Conservation (phyloP, 2,113 vertebrate species). For the Glaucidium brasilianum region DNA sequence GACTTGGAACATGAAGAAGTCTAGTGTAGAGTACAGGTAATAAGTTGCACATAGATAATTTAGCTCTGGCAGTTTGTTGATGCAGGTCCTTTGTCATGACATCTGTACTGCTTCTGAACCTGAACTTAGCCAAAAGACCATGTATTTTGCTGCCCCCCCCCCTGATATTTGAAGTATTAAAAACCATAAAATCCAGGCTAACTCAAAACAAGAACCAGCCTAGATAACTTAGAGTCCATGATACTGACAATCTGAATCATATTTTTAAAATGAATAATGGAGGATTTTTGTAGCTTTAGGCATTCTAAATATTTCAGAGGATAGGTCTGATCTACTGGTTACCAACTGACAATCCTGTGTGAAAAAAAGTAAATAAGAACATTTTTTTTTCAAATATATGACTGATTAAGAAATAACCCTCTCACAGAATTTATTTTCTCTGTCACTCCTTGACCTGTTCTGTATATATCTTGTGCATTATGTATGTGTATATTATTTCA, state of each 20-base stretch:
- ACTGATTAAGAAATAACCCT: not conserved
- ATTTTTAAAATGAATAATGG: not conserved
- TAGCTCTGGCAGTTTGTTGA: accelerated
- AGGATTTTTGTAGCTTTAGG: not conserved
- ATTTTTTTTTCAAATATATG: not conserved
- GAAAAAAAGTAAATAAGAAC: not conserved
- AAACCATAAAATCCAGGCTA: not conserved
- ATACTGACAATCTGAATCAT: not conserved
- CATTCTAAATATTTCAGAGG: not conserved
- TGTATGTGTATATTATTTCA: not conserved
- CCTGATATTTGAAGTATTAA: not conserved
- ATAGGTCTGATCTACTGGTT: not conserved
- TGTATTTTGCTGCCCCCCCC: not conserved
- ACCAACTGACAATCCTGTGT: not conserved
- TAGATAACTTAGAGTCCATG: not conserved
- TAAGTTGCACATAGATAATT: not conserved
- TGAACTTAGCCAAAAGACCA: not conserved
- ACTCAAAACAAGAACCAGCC: not conserved
- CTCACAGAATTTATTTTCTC: not conserved
- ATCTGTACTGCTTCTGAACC: not conserved
- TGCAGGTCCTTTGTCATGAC: not conserved
- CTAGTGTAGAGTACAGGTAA: not conserved
- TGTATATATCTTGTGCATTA: too few relatives aligned
- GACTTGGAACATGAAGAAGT: not conserved
- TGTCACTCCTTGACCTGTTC: not conserved